These are phyloP conservation scores for Acheta domesticus DNA, from an alignment of 2,888 invertebrate genomes.

Conservation along the genomic window DNA sequence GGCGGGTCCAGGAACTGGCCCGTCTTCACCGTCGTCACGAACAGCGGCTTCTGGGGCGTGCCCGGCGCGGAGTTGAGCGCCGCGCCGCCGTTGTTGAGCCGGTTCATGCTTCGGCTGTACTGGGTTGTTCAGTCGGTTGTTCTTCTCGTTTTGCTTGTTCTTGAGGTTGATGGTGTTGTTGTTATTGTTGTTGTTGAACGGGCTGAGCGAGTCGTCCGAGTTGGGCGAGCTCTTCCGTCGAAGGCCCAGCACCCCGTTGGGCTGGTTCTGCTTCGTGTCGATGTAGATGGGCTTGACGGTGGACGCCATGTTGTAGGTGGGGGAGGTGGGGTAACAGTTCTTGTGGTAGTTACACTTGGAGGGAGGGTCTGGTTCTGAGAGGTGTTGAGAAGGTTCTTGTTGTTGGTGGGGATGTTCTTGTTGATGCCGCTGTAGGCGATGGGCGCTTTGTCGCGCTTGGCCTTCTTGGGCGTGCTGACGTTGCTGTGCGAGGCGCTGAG, in stretches of 20 bases:
- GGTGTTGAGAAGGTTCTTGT: not conserved
- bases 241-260: not conserved
- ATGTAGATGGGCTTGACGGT: not conserved
- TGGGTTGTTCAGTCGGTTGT: slow-evolving; percentile 5
- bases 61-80: not conserved
- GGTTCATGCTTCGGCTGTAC: not conserved
- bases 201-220: not conserved
- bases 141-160: slow-evolving; percentile 25
- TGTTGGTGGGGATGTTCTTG: slow-evolving; percentile 23
- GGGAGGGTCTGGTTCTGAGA: not conserved
- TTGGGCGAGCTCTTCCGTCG: not conserved
- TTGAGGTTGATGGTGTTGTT: not conserved
- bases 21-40: slow-evolving; percentile 75
- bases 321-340: not conserved
- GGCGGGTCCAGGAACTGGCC: slow-evolving; percentile 78
- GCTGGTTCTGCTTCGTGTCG: not conserved
- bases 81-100: slow-evolving; percentile 5
- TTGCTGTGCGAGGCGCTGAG: not conserved
- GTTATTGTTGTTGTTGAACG: slow-evolving; percentile 22
- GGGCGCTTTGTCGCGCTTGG: not conserved
- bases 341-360: slow-evolving; percentile 38
- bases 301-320: not conserved
- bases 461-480: slow-evolving; percentile 7
- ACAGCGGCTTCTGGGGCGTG: slow-evolving; percentile 48
- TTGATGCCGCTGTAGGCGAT: not conserved